Conservation (phyloP, 2,888 invertebrate genomes). For the Erebia aethiops region DNA sequence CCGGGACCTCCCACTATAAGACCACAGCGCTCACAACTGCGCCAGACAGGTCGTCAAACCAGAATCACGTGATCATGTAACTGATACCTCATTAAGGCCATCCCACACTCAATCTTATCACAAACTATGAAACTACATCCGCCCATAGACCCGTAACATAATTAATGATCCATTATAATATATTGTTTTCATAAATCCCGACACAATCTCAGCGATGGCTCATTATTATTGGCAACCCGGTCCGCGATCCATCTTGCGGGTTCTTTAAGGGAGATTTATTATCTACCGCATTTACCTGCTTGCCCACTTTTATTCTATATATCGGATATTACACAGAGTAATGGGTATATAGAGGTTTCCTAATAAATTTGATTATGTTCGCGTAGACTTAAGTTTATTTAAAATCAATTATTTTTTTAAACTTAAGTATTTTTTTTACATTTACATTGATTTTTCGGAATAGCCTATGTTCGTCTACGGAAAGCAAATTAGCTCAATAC, state of each 20-base stretch:
- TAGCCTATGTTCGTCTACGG: too few relatives aligned
- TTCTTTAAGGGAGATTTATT: slow-evolving; percentile 43
- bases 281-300: slow-evolving; percentile 36
- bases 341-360: background rate
- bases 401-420: too few relatives aligned
- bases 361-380: background rate
- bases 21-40: too few relatives aligned
- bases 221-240: slow-evolving; percentile 42
- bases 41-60: too few relatives aligned
- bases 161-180: slow-evolving; percentile 32
- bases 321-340: slow-evolving; percentile 28
- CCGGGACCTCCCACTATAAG: too few relatives aligned
- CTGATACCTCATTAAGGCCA: slow-evolving; percentile 5
- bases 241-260: slow-evolving; percentile 42
- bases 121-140: slow-evolving; percentile 1
- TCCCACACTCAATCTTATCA: slow-evolving; percentile 10
- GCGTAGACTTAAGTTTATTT: too few relatives aligned
- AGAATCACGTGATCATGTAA: background rate
- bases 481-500: too few relatives aligned
- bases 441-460: too few relatives aligned
- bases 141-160: slow-evolving; percentile 8
- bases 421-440: too few relatives aligned
- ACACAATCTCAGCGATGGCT: slow-evolving; percentile 31
- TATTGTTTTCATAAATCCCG: slow-evolving; percentile 38
- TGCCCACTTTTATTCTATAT: slow-evolving; percentile 39